Conservation (phyloP, 2,797 vertebrate genomes). For the Sardinella longiceps region DNA sequence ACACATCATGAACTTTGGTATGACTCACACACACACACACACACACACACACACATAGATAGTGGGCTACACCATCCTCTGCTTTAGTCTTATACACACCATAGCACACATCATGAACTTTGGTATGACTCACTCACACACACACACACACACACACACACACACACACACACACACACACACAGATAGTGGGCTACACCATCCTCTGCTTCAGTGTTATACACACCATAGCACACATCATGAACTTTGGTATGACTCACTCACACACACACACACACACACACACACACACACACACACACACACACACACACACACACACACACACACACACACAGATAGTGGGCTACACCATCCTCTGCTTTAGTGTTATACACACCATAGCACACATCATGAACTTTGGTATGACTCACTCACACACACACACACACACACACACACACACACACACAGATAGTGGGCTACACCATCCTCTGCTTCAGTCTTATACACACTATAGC, state of each 20-base stretch:
- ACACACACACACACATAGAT: constrained; percentile 60
- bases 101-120: constrained; percentile 82
- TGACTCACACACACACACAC: not conserved
- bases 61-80: constrained; percentile 78
- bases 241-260: constrained; percentile 79
- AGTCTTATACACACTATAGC: constrained; percentile 66
- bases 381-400: constrained; percentile 82
- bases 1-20: constrained; percentile 84
- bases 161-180: too few species aligned
- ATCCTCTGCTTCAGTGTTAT: constrained; percentile 58
- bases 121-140: constrained; percentile 62
- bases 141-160: too few species aligned
- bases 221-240: constrained; percentile 76
- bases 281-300: not conserved
- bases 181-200: constrained; percentile 83
- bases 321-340: constrained; percentile 65
- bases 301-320: not conserved
- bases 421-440: too few species aligned
- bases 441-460: constrained; percentile 78
- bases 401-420: constrained; percentile 62
- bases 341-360: constrained; percentile 78
- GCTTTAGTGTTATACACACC: constrained; percentile 57
- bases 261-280: not conserved
- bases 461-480: constrained; percentile 71
- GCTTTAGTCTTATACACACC: constrained; percentile 57